phyloP scores from a whole-genome alignment of 2,888 invertebrate species.

The Galeruca laticollis region DNA sequence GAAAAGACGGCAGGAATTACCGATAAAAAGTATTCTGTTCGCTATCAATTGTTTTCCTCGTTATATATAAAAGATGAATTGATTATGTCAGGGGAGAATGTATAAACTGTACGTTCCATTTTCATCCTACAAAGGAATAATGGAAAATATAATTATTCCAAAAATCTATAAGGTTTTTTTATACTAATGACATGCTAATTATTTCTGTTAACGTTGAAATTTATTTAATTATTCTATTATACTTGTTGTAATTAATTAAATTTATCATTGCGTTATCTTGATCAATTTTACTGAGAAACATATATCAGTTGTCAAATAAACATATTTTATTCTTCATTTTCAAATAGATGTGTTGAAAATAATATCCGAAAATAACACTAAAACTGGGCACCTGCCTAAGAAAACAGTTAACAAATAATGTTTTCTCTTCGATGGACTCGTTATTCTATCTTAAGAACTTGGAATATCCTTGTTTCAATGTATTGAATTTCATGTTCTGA shows the following conservation, averaged over 20 bases:
- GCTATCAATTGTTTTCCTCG: constrained; percentile 33
- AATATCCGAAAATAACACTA: too few species aligned
- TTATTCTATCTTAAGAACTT: too few species aligned
- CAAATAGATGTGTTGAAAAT: too few species aligned
- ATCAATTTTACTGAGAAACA: too few species aligned
- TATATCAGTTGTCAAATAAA: too few species aligned
- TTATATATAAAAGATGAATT: constrained; percentile 30
- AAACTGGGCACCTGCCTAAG: too few species aligned
- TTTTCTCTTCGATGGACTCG: too few species aligned
- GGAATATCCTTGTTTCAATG: too few species aligned
- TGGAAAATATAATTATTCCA: background rate
- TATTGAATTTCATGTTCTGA: too few species aligned
- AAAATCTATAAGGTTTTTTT: background rate
- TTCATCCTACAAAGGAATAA: constrained; percentile 13
- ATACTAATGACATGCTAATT: background rate
- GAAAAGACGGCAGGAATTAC: constrained; percentile 35
- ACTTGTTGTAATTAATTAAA: background rate
- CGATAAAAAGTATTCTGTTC: constrained; percentile 32
- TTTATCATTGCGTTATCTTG: background rate
- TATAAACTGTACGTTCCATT: constrained; percentile 14
- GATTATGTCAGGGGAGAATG: constrained; percentile 23
- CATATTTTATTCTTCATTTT: too few species aligned
- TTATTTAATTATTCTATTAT: background rate
- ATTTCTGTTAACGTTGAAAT: background rate
- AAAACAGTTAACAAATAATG: too few species aligned